phyloP scores from a whole-genome alignment of 1,140 invertebrate species.

The Drosophila ananassae region DNA sequence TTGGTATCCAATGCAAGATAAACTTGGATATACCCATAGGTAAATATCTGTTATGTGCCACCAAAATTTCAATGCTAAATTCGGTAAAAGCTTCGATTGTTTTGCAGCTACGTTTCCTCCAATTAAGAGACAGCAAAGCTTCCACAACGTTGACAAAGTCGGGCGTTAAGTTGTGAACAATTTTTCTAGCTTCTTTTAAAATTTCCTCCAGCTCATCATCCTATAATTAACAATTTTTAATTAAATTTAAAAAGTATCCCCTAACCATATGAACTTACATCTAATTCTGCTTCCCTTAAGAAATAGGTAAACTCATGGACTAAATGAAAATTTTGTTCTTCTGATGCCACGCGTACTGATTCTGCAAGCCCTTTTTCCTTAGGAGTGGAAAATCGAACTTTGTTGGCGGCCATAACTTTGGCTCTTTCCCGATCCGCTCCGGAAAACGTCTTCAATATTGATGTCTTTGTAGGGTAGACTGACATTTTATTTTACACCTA shows the following conservation, averaged over 20 bases:
- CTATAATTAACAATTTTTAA: constrained; percentile 56
- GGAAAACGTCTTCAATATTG: constrained; percentile 70
- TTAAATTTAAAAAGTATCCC: background rate
- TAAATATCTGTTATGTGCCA: constrained; percentile 87
- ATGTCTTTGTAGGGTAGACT: constrained; percentile 69
- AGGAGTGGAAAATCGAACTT: constrained; percentile 65
- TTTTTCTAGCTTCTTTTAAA: constrained; percentile 85
- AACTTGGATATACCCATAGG: constrained; percentile 86
- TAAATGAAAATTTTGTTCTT: constrained; percentile 60
- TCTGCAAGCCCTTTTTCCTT: constrained; percentile 65
- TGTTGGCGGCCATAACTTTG: constrained; percentile 66
- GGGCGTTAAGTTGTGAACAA: constrained; percentile 86
- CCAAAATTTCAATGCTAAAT: constrained; percentile 87
- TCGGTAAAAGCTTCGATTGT: constrained; percentile 86
- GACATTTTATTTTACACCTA: constrained; percentile 48
- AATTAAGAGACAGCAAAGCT: constrained; percentile 86
- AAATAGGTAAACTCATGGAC: constrained; percentile 70
- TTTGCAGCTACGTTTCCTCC: constrained; percentile 85
- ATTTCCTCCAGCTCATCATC: constrained; percentile 86
- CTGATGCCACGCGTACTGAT: constrained; percentile 56
- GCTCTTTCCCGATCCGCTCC: constrained; percentile 60
- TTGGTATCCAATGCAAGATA: constrained; percentile 85
- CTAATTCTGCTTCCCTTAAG: constrained; percentile 56
- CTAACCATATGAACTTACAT: constrained; percentile 43
- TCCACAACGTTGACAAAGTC: constrained; percentile 87